phyloP scores from a whole-genome alignment of 2,888 invertebrate species.

The Ochropleura leucogaster region DNA sequence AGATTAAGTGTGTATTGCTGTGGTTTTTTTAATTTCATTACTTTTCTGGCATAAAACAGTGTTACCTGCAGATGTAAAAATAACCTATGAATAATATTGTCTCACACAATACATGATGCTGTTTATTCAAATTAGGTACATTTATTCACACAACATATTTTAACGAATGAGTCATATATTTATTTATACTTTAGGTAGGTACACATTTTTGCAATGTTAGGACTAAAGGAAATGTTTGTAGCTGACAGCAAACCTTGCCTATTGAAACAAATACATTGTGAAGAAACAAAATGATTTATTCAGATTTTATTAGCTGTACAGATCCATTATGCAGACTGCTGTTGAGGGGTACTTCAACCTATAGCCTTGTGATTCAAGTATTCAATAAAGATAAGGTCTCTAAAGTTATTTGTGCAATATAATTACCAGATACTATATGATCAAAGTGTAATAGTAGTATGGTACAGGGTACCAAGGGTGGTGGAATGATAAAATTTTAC shows the following conservation, averaged over 20 bases:
- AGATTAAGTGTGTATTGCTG: not conserved
- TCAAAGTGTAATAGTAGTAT: not conserved
- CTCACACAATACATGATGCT: not conserved
- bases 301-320: not conserved
- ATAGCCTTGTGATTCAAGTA: not conserved
- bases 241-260: not conserved
- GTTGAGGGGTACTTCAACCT: not conserved
- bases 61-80: not conserved
- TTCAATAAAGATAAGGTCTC: not conserved
- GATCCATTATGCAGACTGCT: not conserved
- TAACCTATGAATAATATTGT: not conserved
- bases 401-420: not conserved
- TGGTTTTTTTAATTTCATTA: not conserved
- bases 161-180: conserved; percentile 9
- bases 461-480: not conserved
- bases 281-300: not conserved
- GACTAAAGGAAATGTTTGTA: conserved; percentile 8
- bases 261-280: not conserved
- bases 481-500: not conserved
- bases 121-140: conserved; percentile 38
- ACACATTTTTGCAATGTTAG: conserved; percentile 1
- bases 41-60: not conserved
- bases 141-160: conserved; percentile 16
- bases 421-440: not conserved
- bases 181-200: not conserved